Percentiles rank a stretch among this genome's conserved stretches.
These are phyloP conservation scores for Callionymus lyra DNA, from an alignment of 2,113 vertebrate genomes.

Conservation along the genomic window DNA sequence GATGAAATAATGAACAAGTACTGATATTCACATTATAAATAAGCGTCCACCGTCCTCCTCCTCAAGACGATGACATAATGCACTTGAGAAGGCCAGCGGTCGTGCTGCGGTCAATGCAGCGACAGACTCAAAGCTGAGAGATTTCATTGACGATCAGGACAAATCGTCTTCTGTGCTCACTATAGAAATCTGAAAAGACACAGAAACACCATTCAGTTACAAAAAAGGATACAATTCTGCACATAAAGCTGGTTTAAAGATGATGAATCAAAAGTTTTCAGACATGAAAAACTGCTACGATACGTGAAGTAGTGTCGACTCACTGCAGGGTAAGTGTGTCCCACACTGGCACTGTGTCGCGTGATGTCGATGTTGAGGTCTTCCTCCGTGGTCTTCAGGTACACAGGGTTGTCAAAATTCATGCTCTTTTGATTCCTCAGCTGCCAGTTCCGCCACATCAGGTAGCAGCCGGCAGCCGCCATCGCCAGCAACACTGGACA, in stretches of 20 bases:
- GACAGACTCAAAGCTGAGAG: background rate
- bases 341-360: constrained; percentile 80
- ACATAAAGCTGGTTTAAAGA: background rate
- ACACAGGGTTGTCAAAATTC: constrained; percentile 99
- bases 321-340: constrained; percentile 95
- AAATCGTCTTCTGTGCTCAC: constrained; percentile 97
- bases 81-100: constrained; percentile 75
- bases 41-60: constrained; percentile 28
- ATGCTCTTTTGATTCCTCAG: constrained; percentile 97
- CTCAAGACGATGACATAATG: constrained; percentile 52
- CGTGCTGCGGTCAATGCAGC: constrained; percentile 44
- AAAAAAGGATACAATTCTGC: background rate
- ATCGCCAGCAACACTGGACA: constrained; percentile 77
- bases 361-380: constrained; percentile 91
- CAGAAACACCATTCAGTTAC: background rate
- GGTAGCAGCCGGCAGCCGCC: constrained; percentile 74
- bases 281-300: too few species aligned
- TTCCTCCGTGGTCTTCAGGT: constrained; percentile 95
- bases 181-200: constrained; percentile 81
- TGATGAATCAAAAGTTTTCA: background rate
- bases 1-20: background rate
- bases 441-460: constrained; percentile 97
- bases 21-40: constrained; percentile 57
- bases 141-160: constrained; percentile 60
- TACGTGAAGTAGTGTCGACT: too few species aligned